Percentiles rank a stretch among this genome's conserved stretches.
phyloP scores from a whole-genome alignment of 2,797 vertebrate genomes.

The Arremon brunneinucha region DNA sequence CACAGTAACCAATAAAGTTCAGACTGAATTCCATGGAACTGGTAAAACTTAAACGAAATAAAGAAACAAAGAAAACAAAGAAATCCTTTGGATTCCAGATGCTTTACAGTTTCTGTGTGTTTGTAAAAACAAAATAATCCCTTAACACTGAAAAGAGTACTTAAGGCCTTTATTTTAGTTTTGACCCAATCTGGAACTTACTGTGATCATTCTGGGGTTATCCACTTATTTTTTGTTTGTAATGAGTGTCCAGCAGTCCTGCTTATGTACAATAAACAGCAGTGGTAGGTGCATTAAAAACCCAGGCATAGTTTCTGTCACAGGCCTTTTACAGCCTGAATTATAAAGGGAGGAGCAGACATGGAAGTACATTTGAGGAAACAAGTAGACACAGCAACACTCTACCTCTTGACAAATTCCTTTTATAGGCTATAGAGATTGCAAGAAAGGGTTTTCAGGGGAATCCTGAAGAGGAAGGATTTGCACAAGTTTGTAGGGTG shows the following conservation, averaged over 20 bases:
- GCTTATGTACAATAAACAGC: not conserved
- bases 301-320: not conserved
- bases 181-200: not conserved
- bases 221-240: not conserved
- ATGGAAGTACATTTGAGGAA: not conserved
- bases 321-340: not conserved
- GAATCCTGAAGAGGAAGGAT: not conserved
- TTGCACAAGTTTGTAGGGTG: not conserved
- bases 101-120: not conserved
- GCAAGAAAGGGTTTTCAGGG: not conserved
- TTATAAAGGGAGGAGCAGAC: not conserved
- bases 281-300: not conserved
- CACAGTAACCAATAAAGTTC: not conserved
- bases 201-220: not conserved
- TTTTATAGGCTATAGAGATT: not conserved
- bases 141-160: not conserved
- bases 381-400: not conserved
- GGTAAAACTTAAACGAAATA: not conserved
- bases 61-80: not conserved
- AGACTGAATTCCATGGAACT: not conserved
- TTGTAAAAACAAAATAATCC: not conserved
- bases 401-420: not conserved
- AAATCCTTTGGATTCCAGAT: not conserved
- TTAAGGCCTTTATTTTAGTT: not conserved
- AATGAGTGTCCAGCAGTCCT: not conserved